These are phyloP conservation scores for Zaprionus africanus DNA, from an alignment of 1,140 invertebrate species.

Conservation along the genomic window DNA sequence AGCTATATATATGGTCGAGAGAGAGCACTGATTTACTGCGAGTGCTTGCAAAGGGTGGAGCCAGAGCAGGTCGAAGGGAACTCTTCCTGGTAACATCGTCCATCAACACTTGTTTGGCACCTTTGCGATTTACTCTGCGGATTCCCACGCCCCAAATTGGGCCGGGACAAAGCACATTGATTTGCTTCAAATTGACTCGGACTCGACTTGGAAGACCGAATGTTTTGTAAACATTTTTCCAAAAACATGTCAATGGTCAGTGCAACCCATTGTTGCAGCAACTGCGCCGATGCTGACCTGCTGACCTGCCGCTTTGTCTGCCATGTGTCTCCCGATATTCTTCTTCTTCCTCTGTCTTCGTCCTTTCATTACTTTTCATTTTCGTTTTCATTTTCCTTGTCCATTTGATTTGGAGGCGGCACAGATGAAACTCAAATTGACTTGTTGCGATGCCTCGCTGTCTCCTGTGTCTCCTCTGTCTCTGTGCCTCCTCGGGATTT, in stretches of 20 bases:
- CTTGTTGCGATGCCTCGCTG: constrained; percentile 58
- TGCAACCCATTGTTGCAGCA: constrained; percentile 42
- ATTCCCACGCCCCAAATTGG: constrained; percentile 59
- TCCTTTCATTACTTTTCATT: not conserved
- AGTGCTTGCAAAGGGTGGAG: constrained; percentile 18
- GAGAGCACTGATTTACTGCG: not conserved
- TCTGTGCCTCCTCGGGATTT: constrained; percentile 33
- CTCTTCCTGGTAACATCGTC: not conserved
- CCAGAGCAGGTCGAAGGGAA: not conserved
- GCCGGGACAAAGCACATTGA: constrained; percentile 56
- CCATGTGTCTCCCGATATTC: constrained; percentile 19
- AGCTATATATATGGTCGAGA: not conserved
- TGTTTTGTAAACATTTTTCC: constrained; percentile 80
- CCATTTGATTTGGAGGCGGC: constrained; percentile 21
- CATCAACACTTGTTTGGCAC: constrained; percentile 2
- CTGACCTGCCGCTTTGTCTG: constrained; percentile 45
- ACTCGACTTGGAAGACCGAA: constrained; percentile 35
- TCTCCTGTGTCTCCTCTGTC: not conserved
- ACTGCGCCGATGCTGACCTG: constrained; percentile 22
- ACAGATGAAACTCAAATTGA: constrained; percentile 61
- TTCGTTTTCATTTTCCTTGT: constrained; percentile 5
- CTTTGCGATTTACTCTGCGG: not conserved
- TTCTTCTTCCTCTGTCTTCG: constrained; percentile 17
- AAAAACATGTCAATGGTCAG: constrained; percentile 65
- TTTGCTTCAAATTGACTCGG: constrained; percentile 68